These are phyloP conservation scores for Lucilia sericata DNA, from an alignment of 1,140 invertebrate genomes.

Conservation along the genomic window DNA sequence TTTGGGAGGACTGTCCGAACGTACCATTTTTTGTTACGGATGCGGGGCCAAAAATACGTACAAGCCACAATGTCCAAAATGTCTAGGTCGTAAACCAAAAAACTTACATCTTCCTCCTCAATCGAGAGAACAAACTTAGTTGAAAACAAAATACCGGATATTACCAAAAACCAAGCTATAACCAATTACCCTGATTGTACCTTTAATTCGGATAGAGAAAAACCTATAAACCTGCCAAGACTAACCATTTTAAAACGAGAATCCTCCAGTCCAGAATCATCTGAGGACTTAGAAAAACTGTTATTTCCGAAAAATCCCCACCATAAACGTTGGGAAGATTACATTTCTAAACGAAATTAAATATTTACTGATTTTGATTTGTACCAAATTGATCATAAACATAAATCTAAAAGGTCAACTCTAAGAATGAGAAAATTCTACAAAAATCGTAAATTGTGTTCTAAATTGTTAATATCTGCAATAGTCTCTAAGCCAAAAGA, in stretches of 20 bases:
- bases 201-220: not conserved
- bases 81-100: not conserved
- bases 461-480: no score
- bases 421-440: no score
- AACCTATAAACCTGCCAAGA: slow-evolving; percentile 4
- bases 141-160: slow-evolving; percentile 4
- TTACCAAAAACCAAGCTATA: not conserved
- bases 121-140: not conserved
- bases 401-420: no score
- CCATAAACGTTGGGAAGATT: no score
- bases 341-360: no score
- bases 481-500: not conserved
- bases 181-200: not conserved
- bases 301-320: no score
- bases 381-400: no score
- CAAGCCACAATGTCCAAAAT: slow-evolving; percentile 30
- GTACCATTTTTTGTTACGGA: slow-evolving; percentile 22
- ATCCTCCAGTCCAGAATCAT: not conserved
- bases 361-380: no score
- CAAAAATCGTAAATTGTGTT: no score
- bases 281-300: not conserved
- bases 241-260: not conserved
- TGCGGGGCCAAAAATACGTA: slow-evolving; percentile 6
- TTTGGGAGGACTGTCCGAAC: not conserved
- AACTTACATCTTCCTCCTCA: not conserved